phyloP scores from a whole-genome alignment of 2,888 invertebrate genomes.

The Cryptocheilus praepositus region DNA sequence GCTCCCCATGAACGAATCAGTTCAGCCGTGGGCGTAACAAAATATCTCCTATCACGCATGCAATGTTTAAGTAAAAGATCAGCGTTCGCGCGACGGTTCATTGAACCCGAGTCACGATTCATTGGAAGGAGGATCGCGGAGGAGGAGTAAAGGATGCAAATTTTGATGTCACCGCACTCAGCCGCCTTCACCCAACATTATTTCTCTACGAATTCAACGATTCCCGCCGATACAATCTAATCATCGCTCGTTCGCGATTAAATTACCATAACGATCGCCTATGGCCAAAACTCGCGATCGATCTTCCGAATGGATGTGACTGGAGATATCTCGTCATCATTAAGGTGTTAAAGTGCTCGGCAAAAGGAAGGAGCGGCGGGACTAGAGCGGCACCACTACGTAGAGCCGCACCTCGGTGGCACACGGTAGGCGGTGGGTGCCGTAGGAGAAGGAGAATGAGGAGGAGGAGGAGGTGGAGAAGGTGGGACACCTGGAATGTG shows the following conservation, averaged over 20 bases:
- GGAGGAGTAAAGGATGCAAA: too few species aligned
- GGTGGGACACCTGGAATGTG: constrained; percentile 61
- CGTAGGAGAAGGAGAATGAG: not conserved
- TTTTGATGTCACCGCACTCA: too few species aligned
- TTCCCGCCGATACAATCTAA: too few species aligned
- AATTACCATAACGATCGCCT: too few species aligned
- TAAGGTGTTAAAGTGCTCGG: constrained; percentile 1
- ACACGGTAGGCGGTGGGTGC: too few species aligned
- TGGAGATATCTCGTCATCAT: not conserved
- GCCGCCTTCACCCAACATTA: too few species aligned
- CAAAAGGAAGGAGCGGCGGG: constrained; percentile 1
- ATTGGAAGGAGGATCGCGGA: constrained; percentile 2
- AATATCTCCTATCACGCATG: constrained; percentile 1
- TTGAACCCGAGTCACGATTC: not conserved
- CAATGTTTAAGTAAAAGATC: not conserved
- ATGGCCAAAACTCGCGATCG: too few species aligned
- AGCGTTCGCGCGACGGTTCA: too few species aligned
- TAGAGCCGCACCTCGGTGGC: too few species aligned
- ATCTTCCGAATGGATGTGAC: not conserved
- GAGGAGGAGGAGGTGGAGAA: constrained; percentile 25
- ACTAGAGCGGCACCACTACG: constrained; percentile 5
- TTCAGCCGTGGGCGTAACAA: too few species aligned
- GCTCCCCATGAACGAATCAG: not conserved
- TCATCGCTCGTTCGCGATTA: too few species aligned
- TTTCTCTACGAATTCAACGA: too few species aligned